Percentiles rank a stretch among this genome's conserved stretches.
phyloP scores from a whole-genome alignment of 1,140 invertebrate species.

The Sinonovacula constricta region DNA sequence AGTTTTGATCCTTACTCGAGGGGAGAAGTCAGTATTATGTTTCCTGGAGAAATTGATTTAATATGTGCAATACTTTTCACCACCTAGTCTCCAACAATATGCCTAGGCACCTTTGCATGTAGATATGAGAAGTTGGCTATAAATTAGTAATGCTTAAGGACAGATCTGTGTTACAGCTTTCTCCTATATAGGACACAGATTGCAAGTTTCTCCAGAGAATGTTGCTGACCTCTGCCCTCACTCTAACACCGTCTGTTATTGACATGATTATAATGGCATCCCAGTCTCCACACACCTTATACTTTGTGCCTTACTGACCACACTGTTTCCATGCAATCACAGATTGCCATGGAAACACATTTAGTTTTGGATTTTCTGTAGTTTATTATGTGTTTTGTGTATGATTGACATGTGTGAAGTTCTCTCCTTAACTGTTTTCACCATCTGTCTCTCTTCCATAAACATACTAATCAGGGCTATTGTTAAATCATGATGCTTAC shows the following conservation, averaged over 20 bases:
- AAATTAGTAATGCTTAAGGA: neutral
- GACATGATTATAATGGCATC: neutral
- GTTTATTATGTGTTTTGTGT: too few relatives aligned
- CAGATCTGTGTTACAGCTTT: neutral
- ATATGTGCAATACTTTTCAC: neutral
- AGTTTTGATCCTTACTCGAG: neutral
- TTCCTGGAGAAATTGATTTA: neutral
- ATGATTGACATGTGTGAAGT: too few relatives aligned
- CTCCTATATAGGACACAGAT: neutral
- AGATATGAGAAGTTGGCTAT: neutral
- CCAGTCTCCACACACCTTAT: slow-evolving; percentile 34
- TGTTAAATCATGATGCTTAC: too few relatives aligned
- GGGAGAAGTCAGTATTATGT: neutral
- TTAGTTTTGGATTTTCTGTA: too few relatives aligned
- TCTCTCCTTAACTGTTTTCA: too few relatives aligned
- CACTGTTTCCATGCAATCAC: too few relatives aligned
- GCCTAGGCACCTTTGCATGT: neutral
- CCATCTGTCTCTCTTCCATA: too few relatives aligned
- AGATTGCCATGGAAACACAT: too few relatives aligned
- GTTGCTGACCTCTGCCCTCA: too few relatives aligned
- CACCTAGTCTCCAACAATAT: too few relatives aligned
- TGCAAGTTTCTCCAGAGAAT: slow-evolving; percentile 1
- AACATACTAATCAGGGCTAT: too few relatives aligned
- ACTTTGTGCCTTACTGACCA: slow-evolving; percentile 45
- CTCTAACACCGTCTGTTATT: neutral